Evolutionary conservation across 2,888 invertebrate genomes (phyloP), one percentile per base, ranked within the genome.

Genomic region (Antheraea yamamai): DNA sequence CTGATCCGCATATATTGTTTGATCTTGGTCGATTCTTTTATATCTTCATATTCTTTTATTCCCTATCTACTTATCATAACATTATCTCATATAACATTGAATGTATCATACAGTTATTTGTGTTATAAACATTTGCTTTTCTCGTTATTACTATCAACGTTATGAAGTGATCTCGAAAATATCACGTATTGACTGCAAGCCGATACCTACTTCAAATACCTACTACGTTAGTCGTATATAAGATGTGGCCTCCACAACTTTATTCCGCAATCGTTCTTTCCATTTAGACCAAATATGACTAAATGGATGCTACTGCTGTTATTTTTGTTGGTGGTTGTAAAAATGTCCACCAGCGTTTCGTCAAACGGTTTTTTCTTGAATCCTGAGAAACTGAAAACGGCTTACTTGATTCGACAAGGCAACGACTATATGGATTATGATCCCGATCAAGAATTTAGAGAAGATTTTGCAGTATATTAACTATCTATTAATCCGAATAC

Each of bases 341-440:
- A 82, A 76, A 55, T 84, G 39, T 79, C 82, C 18, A 78, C 76
- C 76, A 82, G 85, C 35, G 78, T 81, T 30, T 74, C 84, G 20
- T 77, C 85, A 3, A 86, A 89, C 73, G 92, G 92, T 23, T 76
- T 92, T 55, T 81, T 83, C 70, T 81, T 93, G 47, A 86, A 87
- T 73, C 91, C 92, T 23, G 93, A 93, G 79, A 78, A 85, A 64
- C 73, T 93, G 74, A 92, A 93, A 78, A 87, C 84, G 20, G 79
- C 81, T 7, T 75, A 83, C 16, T 85, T 87, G 76, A 77, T 91
- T 12, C 81, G 83, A 16, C 79, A 78, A 39, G 90, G 90, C 12
- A 92, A 91, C 75, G 90, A 92, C 76, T 92, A 91, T 74, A 84
- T 91, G 78, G 92, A 93, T 77, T 92, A 88, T 75, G 87, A 87